Base-by-base conservation (phyloP, 1,140 invertebrate species). In the Eulimnadia texana region DNA sequence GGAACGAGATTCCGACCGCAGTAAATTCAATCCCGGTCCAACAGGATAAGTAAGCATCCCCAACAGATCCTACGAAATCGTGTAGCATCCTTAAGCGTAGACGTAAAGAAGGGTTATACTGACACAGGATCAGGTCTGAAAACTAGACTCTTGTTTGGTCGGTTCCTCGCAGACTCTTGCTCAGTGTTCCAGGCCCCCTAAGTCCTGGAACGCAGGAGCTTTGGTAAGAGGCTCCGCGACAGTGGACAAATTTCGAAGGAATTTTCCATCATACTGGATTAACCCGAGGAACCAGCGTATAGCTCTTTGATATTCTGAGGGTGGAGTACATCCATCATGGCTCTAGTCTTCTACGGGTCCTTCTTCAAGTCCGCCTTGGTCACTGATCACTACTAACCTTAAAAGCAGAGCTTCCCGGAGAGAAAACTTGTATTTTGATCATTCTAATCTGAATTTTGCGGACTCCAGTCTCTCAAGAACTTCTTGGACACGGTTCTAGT, bases 81-180 rank as follows among this genome's bases (percentile, higher is more conserved):
- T n/a, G n/a, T n/a, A n/a, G n/a, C n/a, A n/a, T n/a, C n/a, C n/a
- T n/a, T 11, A 80, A 68, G 67, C 76, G 69, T 69, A 79, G 69
- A 70, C 76, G 75, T 69, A 72, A 70, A 53, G 75, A 66, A 60
- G 68, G 75, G 58, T 73, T 74, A n/a, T 66, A 66, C n/a, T n/a
- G 6, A 78, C 63, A 10, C 64, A 16, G 19, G 16, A 6, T 9
- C 6, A 16, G 33, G 33, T 9, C 33, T 6, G 24, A 28, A 2
- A 67, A 24, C 19, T n/a, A 3, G 9, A 10, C 27, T 23, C n/a
- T n/a, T n/a, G n/a, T n/a, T n/a, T n/a, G n/a, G n/a, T 53, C 65
- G 22, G 66, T 9, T 6, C 55, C 47, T 6, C 66, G 16, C 29
- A 6, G 65, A 64, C 9, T 47, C 19, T 25, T 64, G 25, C 24